Evolutionary conservation across 2,888 invertebrate genomes (phyloP).

Genomic region (Agonopterix heracliana): DNA sequence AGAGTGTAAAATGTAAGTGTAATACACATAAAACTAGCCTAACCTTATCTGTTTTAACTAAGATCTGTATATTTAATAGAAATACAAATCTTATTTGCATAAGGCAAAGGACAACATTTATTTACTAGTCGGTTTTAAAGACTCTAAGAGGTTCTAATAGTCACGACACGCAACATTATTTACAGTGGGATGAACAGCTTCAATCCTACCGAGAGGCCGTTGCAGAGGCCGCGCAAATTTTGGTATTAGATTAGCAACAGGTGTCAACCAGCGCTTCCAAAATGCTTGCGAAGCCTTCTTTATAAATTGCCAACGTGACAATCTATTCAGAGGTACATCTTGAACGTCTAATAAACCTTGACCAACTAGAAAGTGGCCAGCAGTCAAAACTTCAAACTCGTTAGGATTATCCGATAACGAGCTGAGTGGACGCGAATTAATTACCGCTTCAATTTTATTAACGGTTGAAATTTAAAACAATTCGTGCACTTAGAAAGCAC

Average conservation of each 20-base stretch:
- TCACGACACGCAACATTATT: neutral
- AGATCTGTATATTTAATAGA: too few relatives aligned
- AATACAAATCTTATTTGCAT: neutral
- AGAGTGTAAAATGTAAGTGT: too few relatives aligned
- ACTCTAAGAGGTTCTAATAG: neutral
- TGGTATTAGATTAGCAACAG: too few relatives aligned
- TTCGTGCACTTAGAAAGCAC: neutral
- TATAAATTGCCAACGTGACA: slow-evolving; percentile 10
- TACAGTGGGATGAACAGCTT: neutral
- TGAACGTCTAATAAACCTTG: slow-evolving; percentile 1
- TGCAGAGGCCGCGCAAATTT: too few relatives aligned
- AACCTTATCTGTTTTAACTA: too few relatives aligned
- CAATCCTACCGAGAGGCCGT: too few relatives aligned
- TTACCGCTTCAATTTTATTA: slow-evolving; percentile 3
- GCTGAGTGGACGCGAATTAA: neutral
- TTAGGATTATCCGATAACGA: slow-evolving; percentile 2
- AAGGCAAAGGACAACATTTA: slow-evolving; percentile 2
- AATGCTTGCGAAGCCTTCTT: slow-evolving; percentile 9
- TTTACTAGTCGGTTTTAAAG: slow-evolving; percentile 1
- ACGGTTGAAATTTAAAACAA: neutral
- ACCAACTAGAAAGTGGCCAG: slow-evolving; percentile 10
- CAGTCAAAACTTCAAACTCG: slow-evolving; percentile 10
- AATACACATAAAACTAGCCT: too few relatives aligned
- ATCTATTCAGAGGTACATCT: slow-evolving; percentile 1
- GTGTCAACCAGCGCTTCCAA: slow-evolving; percentile 6